Conservation (phyloP, 2,797 vertebrate species). For the Smutsia gigantea region DNA sequence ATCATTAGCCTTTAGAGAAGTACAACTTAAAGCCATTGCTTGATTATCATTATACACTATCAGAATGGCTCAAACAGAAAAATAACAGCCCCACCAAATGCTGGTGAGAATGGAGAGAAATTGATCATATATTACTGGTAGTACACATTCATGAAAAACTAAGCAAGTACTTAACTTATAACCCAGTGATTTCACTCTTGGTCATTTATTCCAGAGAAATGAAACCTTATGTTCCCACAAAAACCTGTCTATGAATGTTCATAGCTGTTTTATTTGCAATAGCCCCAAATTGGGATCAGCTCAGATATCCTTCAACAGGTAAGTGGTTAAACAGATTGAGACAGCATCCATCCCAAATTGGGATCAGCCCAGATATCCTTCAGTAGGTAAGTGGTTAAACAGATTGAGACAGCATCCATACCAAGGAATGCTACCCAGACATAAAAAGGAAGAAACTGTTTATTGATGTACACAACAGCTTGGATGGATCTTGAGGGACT, state of each 20-base stretch:
- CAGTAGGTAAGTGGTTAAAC: not conserved
- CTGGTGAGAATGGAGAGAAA: not conserved
- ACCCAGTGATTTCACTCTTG: not conserved
- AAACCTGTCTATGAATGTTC: not conserved
- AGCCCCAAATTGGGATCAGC: no score
- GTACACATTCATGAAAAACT: not conserved
- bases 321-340: no score
- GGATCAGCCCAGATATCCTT: not conserved
- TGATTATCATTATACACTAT: not conserved
- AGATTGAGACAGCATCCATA: not conserved
- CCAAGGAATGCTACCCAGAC: not conserved
- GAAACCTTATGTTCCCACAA: not conserved
- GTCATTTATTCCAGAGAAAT: slow-evolving; percentile 10
- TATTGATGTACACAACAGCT: not conserved
- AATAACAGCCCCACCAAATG: not conserved
- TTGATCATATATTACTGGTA: not conserved
- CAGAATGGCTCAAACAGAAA: not conserved
- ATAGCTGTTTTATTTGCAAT: not conserved
- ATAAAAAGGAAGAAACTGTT: not conserved
- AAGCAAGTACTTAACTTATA: not conserved
- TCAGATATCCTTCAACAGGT: no score
- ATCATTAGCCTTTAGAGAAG: not conserved
- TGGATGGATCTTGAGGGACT: not conserved
- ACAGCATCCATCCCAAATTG: no score
- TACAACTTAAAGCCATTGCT: not conserved